Evolutionary conservation across 2,888 invertebrate genomes (phyloP), one percentile per base, ranked within the genome.

Genomic region (Dioctria linearis): DNA sequence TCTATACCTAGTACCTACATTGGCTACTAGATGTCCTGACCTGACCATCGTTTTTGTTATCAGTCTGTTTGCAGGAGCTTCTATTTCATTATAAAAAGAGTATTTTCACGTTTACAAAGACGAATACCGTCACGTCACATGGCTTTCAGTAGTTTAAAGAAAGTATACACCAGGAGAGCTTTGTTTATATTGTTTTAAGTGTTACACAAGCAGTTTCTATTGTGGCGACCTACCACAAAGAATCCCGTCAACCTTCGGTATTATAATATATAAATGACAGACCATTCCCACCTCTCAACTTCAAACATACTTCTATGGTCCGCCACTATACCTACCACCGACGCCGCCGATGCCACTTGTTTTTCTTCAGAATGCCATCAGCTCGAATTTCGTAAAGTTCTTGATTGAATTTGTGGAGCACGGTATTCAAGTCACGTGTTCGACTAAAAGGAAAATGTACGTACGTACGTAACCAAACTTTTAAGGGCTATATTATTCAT

Each of bases 401-500:
- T 63, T 76, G 76, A 76, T 76, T 76, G 76, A 76, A 76, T 76
- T 25, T 25, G 25, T 76, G 76, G 63, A 76, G 59, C 63, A 63
- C 25, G 37, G 76, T n/a, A 76, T 76, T 76, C 76, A 76, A 76
- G 76, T 76, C 76, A 76, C 76, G 76, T 76, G 76, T 76, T n/a
- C 76, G 61, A 46, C 76, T 76, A 76, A 76, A 76, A 76, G 76
- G 76, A 76, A 76, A 76, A 61, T 76, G 76, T 76, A 61, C 76
- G 76, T 76, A 61, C 76, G 76, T 76, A 76, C 76, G 49, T 76
- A 76, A 76, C 76, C 76, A 76, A 76, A 76, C 76, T 76, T 76
- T 76, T 76, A 49, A 76, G 63, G 76, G 76, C 46, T 76, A 63
- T 76, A 76, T 76, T 76, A 76, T 76, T 76, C 76, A 76, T 76